Base-by-base conservation (phyloP, 2,113 vertebrate species). In the Campylomormyrus tamandua region DNA sequence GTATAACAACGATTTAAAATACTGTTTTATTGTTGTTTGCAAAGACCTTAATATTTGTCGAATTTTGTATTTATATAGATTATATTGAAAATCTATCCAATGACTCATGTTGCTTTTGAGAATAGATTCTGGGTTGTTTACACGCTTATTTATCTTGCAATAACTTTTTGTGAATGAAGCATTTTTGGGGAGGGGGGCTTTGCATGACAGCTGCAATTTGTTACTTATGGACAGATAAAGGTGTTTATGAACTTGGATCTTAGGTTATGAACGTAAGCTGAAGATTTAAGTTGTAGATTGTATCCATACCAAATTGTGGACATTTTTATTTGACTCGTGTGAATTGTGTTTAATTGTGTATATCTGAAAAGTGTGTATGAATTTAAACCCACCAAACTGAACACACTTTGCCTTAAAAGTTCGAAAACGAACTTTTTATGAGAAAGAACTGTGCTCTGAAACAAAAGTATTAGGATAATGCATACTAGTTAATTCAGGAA, bases 371-470 rank as follows among this genome's bases (percentile, higher is more conserved):
- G 95, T 95, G 95, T 96, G 96, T 96, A 94, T 96, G 96, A 95
- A 94, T 94, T 95, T 93, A 94, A 95, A 94, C 94, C 96, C 95
- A 95, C 96, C 96, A 96, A 96, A 96, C 95, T 92, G 94, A 95
- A 95, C 96, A 96, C 95, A 96, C 96, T 95, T 96, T 96, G 96
- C 96, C 96, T 96, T 96, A 96, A 94, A 96, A 95, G 95, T 96
- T 95, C 95, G 92, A 94, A 91, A 91, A 92, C 91, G 95, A 95
- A 94, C 95, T 95, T 96, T 95, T 93, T 93, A 90, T 95, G 94
- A 95, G 95, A 95, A 93, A 95, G 94, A 95, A 96, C 95, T 95
- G 95, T 96, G 96, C 95, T 94, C 94, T 95, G 95, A 95, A 95
- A 95, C 94, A 95, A 85, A 90, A 90, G 93, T 95, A 94, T 95